Base-by-base conservation (phyloP, 2,888 invertebrate species). In the Ophonus ardosiacus region DNA sequence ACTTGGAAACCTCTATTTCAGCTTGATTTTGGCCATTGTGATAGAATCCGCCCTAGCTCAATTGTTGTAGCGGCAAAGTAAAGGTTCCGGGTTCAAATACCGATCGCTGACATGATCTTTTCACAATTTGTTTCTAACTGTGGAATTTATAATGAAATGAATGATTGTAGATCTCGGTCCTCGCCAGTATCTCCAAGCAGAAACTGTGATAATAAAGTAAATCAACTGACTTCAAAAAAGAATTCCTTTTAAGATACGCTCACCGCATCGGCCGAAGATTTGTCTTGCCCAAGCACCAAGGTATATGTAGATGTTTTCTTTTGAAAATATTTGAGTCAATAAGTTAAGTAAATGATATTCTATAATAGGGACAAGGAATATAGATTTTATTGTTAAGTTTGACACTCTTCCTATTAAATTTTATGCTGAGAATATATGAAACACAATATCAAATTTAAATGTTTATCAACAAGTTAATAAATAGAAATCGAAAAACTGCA, bases 181-280 rank as follows among this genome's bases (percentile, higher is more conserved):
- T 78, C 84, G 65, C 84, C 84, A 59, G 84, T 84, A 43, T 84
- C 84, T 61, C 84, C 84, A 78, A 84, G 76, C 65, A 51, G 78
- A 76, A 78, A 78, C 78, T 84, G 84, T 84, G 84, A 84, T 78
- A 84, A 78, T 43, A 51, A 68, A 15, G 65, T 78, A 63, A 84
- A 51, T 78, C 65, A 84, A 78, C 15, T 65, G 13, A 76, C 76
- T 56, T 63, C 84, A 78, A 84, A 84, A 65, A 84, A 84, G 78
- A 84, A 84, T 78, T 84, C 84, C 51, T 84, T 84, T 78, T 84
- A 78, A 78, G 31, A 40, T 74, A 59, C 7, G 18, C 7, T 24
- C 17, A 7, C 8, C 18, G 17, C 17, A 43, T 18, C 38, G 68
- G 38, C 68, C n/a, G 68, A 68, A 13, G 40, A 68, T 74, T 74